A percentile compares a stretch with the other conserved stretches of the same genome.
Evolutionary conservation across 2,797 vertebrate genomes (phyloP).

Genomic region (Myotis myotis): DNA sequence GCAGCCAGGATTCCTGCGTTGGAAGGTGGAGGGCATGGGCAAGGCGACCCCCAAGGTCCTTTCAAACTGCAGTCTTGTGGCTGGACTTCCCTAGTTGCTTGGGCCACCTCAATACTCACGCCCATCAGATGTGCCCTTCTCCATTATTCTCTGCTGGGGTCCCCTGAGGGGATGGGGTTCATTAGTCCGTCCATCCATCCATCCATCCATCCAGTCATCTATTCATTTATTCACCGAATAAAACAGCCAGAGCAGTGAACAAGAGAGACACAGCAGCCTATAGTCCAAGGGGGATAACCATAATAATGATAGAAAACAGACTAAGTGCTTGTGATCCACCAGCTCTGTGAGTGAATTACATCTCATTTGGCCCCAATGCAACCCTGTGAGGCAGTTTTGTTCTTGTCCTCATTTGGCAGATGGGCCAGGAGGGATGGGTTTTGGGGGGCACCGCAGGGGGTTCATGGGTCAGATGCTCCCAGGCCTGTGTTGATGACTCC

Average conservation of each 20-base stretch:
- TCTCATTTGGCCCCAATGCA: background rate
- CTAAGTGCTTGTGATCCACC: background rate
- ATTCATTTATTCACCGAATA: background rate
- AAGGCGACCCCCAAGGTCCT: background rate
- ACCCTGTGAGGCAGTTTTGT: background rate
- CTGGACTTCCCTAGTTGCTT: background rate
- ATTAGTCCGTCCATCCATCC: background rate
- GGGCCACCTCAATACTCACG: background rate
- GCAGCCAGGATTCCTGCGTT: too few relatives aligned
- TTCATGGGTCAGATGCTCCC: background rate
- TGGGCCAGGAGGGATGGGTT: background rate
- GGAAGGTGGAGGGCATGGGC: background rate
- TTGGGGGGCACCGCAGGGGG: rapidly evolving
- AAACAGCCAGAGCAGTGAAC: background rate
- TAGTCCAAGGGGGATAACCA: background rate
- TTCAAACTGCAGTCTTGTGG: background rate
- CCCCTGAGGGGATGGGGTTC: background rate
- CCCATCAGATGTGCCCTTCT: background rate
- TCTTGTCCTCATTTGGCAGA: background rate
- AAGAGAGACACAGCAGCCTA: background rate
- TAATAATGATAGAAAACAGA: background rate
- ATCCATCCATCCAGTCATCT: background rate
- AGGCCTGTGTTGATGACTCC: background rate
- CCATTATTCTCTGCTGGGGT: background rate
- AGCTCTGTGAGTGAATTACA: background rate